Evolutionary conservation across 30 jellyfish, hydroid and myxozoan genomes (phyloP).

Genomic region (Nemopilema nomurai): DNA sequence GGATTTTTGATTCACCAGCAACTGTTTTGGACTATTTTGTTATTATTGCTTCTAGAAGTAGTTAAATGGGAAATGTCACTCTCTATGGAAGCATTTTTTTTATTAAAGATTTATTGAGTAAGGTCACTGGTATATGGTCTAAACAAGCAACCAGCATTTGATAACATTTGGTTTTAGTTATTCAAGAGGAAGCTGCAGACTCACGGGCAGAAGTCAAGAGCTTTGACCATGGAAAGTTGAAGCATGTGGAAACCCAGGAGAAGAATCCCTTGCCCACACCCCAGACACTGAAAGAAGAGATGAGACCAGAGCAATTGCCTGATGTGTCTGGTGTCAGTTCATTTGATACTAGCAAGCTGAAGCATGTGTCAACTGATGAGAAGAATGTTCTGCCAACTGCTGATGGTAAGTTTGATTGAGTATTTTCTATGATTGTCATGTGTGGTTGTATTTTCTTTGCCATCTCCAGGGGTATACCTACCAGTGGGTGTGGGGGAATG

Average conservation of each 20-base stretch:
- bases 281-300: constrained; percentile 64
- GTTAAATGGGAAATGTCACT: too few relatives aligned
- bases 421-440: neutral
- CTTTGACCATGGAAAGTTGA: constrained; percentile 61
- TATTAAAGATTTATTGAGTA: too few relatives aligned
- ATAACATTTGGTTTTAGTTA: constrained; percentile 15
- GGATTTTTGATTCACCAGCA: too few relatives aligned
- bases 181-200: constrained; percentile 60
- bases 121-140: too few relatives aligned
- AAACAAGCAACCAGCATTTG: too few relatives aligned
- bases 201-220: constrained; percentile 75
- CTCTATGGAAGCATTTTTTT: too few relatives aligned
- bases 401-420: constrained; percentile 25
- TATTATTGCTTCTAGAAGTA: too few relatives aligned
- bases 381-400: constrained; percentile 72
- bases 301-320: constrained; percentile 72
- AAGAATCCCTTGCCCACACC: constrained; percentile 84
- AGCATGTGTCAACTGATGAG: constrained; percentile 81
- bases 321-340: constrained; percentile 68
- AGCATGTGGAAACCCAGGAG: constrained; percentile 71
- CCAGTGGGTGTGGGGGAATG: neutral
- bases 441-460: neutral
- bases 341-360: constrained; percentile 58
- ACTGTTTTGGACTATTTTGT: too few relatives aligned
- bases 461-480: neutral